Evolutionary conservation across 1,140 invertebrate genomes (phyloP).

Genomic region (Macrostomum lignano): DNA sequence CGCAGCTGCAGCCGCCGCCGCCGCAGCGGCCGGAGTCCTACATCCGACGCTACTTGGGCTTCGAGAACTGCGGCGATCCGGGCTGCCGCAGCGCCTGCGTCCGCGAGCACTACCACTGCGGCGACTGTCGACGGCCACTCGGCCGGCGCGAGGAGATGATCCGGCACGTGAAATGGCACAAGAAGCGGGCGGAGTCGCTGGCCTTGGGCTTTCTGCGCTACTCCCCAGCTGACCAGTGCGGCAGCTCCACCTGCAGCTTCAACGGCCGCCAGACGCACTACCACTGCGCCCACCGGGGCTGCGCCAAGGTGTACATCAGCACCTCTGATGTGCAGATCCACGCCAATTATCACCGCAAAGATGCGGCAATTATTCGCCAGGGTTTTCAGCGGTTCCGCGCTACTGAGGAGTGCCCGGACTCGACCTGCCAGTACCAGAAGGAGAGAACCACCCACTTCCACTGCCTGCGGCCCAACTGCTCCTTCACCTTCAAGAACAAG

Average conservation of each 20-base stretch:
- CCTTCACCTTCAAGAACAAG: conserved; percentile 91
- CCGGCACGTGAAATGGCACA: conserved; percentile 92
- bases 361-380: conserved; percentile 81
- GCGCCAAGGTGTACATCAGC: conserved; percentile 79
- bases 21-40: no score
- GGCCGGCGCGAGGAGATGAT: conserved; percentile 97
- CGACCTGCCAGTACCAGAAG: conserved; percentile 62
- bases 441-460: conserved; percentile 90
- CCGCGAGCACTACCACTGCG: no score
- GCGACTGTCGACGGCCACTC: no score
- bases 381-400: conserved; percentile 67
- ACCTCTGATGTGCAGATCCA: conserved; percentile 98
- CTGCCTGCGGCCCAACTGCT: conserved; percentile 56
- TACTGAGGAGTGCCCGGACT: conserved; percentile 58
- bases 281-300: conserved; percentile 72
- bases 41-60: no score
- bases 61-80: no score
- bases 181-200: conserved; percentile 77
- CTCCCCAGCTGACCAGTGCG: conserved; percentile 64
- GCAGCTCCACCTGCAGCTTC: conserved; percentile 52
- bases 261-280: conserved; percentile 91
- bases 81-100: no score
- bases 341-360: conserved; percentile 86
- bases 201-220: conserved; percentile 83
- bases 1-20: no score